Conservation (phyloP, 2,888 invertebrate species). For the Drosophila algonquin region DNA sequence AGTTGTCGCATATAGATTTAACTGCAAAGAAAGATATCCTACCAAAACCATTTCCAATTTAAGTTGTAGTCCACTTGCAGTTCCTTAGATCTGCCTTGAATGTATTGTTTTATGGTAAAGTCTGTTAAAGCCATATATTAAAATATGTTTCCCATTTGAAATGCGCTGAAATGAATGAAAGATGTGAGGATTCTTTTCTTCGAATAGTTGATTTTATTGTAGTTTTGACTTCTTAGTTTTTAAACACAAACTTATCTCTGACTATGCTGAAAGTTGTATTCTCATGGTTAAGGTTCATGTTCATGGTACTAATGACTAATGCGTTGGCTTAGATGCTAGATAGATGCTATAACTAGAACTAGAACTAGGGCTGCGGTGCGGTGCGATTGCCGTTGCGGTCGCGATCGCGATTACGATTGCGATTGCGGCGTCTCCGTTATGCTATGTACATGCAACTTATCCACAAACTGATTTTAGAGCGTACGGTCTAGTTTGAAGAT, state of each 20-base stretch:
- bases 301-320: slow-evolving; percentile 66
- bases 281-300: slow-evolving; percentile 24
- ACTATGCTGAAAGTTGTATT: slow-evolving; percentile 57
- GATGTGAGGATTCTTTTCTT: neutral
- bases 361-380: slow-evolving; percentile 20
- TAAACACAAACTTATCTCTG: slow-evolving; percentile 61
- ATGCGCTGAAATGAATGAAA: neutral
- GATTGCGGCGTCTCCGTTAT: slow-evolving; percentile 30
- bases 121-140: no score
- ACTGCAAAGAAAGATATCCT: no score
- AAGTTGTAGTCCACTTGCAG: no score
- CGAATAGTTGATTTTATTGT: slow-evolving; percentile 42
- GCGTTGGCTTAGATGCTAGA: slow-evolving; percentile 44
- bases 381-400: neutral
- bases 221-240: slow-evolving; percentile 53
- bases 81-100: no score
- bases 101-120: no score
- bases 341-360: slow-evolving; percentile 22
- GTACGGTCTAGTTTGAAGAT: slow-evolving; percentile 75
- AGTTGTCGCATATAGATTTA: no score
- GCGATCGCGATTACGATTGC: no score
- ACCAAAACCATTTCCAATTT: no score
- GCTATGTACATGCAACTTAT: slow-evolving; percentile 69
- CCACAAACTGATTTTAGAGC: slow-evolving; percentile 37
- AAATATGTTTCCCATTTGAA: no score